These are phyloP conservation scores for Conopomorpha cramerella DNA, from an alignment of 1,140 invertebrate genomes.

Conservation along the genomic window DNA sequence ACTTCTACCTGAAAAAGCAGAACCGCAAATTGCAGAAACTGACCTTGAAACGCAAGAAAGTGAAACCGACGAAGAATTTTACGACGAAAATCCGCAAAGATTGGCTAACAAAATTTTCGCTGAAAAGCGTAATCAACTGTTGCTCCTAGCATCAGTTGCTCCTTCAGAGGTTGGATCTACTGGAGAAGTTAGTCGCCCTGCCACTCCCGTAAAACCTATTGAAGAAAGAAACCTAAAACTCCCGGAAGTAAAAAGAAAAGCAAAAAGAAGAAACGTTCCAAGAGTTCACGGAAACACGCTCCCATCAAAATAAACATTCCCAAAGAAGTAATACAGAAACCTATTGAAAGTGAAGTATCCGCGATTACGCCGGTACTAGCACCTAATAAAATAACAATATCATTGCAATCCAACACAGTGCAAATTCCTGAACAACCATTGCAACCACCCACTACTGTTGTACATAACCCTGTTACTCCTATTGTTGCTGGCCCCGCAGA, in stretches of 20 bases:
- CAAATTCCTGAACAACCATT: constrained; percentile 37
- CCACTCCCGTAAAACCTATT: constrained; percentile 54
- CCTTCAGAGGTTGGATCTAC: constrained; percentile 65
- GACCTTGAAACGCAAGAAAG: constrained; percentile 83
- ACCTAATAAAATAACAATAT: constrained; percentile 58
- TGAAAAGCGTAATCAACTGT: constrained; percentile 73
- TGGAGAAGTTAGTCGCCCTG: constrained; percentile 62
- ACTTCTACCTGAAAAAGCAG: constrained; percentile 44
- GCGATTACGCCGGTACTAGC: constrained; percentile 16
- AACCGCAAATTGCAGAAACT: constrained; percentile 70
- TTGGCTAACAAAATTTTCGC: constrained; percentile 70
- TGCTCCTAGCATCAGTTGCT: constrained; percentile 62
- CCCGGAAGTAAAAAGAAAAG: constrained; percentile 51
- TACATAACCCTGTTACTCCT: constrained; percentile 12
- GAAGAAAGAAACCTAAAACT: constrained; percentile 49
- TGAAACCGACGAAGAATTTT: constrained; percentile 85
- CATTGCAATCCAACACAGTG: constrained; percentile 54
- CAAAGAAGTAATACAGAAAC: constrained; percentile 48
- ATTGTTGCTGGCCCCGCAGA: constrained; percentile 49
- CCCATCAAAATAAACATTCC: constrained; percentile 56
- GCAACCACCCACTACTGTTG: constrained; percentile 17
- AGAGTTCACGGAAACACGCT: constrained; percentile 55
- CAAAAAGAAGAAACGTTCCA: constrained; percentile 64
- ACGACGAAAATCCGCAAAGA: constrained; percentile 78
- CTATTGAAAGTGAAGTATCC: constrained; percentile 27